Evolutionary conservation across 2,113 vertebrate species (phyloP).

Genomic region (Poecilia latipinna): DNA sequence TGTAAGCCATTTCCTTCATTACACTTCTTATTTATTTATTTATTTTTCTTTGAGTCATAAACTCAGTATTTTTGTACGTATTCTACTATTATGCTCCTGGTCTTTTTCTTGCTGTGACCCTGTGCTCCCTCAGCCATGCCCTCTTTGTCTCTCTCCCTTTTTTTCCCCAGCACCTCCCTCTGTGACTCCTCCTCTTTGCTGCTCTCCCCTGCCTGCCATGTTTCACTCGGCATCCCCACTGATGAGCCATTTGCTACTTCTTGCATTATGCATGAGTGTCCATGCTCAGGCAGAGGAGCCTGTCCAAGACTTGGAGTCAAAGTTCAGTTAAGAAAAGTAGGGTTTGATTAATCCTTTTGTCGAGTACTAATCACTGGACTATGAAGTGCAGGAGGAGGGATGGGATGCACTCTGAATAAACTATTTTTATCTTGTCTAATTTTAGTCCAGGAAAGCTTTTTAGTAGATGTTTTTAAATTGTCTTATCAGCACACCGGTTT

Average conservation of each 20-base stretch:
- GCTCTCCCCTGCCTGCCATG: constrained; percentile 56
- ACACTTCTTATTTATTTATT: too few species aligned
- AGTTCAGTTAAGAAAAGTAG: constrained; percentile 44
- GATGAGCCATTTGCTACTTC: constrained; percentile 62
- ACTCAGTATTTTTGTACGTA: constrained; percentile 26
- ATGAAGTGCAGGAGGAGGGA: constrained; percentile 1
- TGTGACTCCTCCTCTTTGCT: constrained; percentile 41
- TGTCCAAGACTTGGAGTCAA: constrained; percentile 45
- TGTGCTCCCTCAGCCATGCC: constrained; percentile 55
- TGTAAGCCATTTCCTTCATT: neutral
- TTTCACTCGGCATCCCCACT: constrained; percentile 59
- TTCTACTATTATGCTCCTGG: constrained; percentile 22
- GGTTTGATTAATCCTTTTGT: constrained; percentile 34
- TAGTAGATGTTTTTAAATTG: neutral
- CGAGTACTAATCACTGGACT: constrained; percentile 13
- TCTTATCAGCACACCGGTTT: neutral
- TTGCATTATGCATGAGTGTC: constrained; percentile 66
- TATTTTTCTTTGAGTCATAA: constrained; percentile 20
- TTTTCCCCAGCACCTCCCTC: constrained; percentile 13
- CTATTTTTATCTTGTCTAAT: neutral
- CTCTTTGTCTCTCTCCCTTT: constrained; percentile 10
- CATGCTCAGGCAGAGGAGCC: constrained; percentile 47
- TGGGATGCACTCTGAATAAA: neutral
- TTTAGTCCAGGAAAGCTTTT: neutral
- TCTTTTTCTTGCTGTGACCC: constrained; percentile 52